Conservation (phyloP, 2,113 vertebrate genomes). For the Pristiophorus japonicus region DNA sequence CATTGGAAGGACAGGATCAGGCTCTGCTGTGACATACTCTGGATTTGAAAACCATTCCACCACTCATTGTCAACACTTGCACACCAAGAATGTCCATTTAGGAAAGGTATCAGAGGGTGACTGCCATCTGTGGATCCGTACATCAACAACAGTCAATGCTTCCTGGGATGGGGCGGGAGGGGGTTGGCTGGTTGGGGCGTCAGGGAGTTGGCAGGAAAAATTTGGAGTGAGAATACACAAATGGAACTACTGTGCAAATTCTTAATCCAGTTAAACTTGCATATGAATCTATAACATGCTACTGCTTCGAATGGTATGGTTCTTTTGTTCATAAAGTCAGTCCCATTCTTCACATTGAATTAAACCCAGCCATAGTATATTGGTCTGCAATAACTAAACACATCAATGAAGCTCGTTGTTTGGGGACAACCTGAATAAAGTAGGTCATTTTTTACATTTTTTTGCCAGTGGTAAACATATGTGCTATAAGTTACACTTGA, state of each 20-base stretch:
- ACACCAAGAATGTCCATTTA: too few species aligned
- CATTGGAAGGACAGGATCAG: too few species aligned
- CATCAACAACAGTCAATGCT: too few species aligned
- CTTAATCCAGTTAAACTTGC: neutral
- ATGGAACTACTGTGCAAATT: neutral
- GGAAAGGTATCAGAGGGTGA: too few species aligned
- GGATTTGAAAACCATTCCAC: too few species aligned
- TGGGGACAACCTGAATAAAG: neutral
- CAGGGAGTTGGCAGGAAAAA: neutral
- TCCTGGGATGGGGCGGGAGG: too few species aligned
- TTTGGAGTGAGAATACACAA: neutral
- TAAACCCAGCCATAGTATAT: neutral
- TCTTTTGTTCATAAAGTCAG: neutral
- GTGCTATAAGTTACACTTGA: neutral
- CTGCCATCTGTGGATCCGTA: too few species aligned
- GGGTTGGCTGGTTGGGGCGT: too few species aligned
- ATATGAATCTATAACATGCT: neutral
- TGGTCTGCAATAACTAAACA: neutral
- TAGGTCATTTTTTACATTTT: neutral
- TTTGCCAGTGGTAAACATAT: neutral
- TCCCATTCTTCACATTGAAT: neutral
- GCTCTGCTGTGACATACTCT: too few species aligned
- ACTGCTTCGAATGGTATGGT: neutral
- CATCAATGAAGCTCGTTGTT: neutral
- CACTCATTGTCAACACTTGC: too few species aligned